Conservation (phyloP, 2,888 invertebrate genomes). For the Adelphocoris suturalis region DNA sequence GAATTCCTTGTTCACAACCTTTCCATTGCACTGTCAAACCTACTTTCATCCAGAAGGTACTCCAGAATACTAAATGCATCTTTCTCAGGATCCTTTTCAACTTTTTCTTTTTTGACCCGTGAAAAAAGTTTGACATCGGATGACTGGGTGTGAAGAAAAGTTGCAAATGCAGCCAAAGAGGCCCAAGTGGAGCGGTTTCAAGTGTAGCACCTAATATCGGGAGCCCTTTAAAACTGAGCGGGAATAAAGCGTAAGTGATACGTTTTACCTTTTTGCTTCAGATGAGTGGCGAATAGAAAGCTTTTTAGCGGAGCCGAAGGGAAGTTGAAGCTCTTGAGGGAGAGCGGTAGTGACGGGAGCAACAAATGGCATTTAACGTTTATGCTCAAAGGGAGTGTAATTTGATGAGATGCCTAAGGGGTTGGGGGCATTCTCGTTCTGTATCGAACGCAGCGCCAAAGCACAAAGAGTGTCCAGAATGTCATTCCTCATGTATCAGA, state of each 20-base stretch:
- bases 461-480: background rate
- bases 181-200: conserved; percentile 44
- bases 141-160: background rate
- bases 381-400: conserved; percentile 50
- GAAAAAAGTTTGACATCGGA: background rate
- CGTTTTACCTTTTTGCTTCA: conserved; percentile 58
- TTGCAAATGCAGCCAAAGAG: conserved; percentile 44
- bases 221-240: conserved; percentile 45
- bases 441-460: background rate
- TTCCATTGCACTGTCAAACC: too few species aligned
- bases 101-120: background rate
- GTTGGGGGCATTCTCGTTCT: background rate
- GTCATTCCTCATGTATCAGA: too few species aligned
- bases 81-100: background rate
- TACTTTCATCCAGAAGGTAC: too few species aligned
- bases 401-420: conserved; percentile 26
- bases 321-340: background rate
- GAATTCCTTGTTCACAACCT: too few species aligned
- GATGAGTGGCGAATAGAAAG: conserved; percentile 55
- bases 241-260: conserved; percentile 66
- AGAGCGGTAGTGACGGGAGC: conserved; percentile 24
- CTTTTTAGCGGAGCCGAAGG: conserved; percentile 56
- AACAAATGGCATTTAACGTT: conserved; percentile 49
- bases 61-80: background rate
- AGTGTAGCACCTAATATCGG: conserved; percentile 39